Conservation (phyloP, 2,888 invertebrate species). For the Lagria hirta region DNA sequence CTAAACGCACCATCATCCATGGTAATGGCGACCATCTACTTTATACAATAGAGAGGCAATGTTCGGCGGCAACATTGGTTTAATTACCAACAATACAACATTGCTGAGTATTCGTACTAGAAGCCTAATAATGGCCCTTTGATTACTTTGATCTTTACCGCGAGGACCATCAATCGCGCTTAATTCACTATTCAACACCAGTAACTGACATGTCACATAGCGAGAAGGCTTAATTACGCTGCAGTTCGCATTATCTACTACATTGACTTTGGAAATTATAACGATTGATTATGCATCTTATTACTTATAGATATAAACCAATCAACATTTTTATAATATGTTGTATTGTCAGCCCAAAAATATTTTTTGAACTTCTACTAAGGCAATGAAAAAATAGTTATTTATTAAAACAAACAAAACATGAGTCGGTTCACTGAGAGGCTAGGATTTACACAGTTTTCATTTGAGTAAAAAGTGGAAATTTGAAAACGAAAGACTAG, state of each 20-base stretch:
- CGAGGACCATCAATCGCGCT: slow-evolving; percentile 45
- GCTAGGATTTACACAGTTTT: too few relatives aligned
- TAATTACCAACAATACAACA: slow-evolving; percentile 34
- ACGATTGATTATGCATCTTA: too few relatives aligned
- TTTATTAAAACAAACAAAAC: too few relatives aligned
- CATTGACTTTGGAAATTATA: too few relatives aligned
- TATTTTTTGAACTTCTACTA: too few relatives aligned
- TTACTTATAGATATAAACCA: too few relatives aligned
- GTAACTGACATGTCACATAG: slow-evolving; percentile 32
- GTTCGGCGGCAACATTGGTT: slow-evolving; percentile 25
- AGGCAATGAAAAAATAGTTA: too few relatives aligned
- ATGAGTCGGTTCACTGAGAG: too few relatives aligned
- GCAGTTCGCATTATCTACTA: neutral
- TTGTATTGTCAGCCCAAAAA: too few relatives aligned
- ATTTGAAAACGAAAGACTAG: too few relatives aligned
- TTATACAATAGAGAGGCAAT: slow-evolving; percentile 22
- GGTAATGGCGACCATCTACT: slow-evolving; percentile 34
- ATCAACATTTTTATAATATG: too few relatives aligned
- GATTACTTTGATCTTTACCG: slow-evolving; percentile 50
- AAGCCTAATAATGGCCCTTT: slow-evolving; percentile 44
- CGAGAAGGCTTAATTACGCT: slow-evolving; percentile 39
- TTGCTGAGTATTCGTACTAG: slow-evolving; percentile 26
- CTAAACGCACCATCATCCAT: slow-evolving; percentile 41
- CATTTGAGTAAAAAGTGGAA: too few relatives aligned
- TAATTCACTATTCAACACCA: slow-evolving; percentile 46